phyloP scores from a whole-genome alignment of 1,140 invertebrate species.

The Pseudachorutes palmiensis region DNA sequence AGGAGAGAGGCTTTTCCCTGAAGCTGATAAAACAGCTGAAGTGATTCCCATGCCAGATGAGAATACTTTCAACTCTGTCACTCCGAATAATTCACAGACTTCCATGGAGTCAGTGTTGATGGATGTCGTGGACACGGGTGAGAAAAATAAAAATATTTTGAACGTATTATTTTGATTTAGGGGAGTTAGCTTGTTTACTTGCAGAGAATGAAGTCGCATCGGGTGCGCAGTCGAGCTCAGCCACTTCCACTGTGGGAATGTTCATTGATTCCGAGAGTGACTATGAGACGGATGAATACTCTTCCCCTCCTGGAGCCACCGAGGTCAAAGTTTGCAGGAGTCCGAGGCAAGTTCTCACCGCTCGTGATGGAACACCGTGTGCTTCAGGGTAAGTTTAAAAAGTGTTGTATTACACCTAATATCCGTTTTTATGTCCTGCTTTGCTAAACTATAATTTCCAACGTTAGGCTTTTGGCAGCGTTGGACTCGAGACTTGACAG shows the following conservation, averaged over 20 bases:
- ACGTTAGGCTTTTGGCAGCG: conserved; percentile 38
- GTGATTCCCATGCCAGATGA: not conserved
- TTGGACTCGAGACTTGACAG: conserved; percentile 40
- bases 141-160: not conserved
- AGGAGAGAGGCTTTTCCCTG: conserved; percentile 30
- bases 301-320: conserved; percentile 8
- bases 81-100: no score
- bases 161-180: no score
- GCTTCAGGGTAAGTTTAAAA: conserved; percentile 18
- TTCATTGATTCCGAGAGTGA: conserved; percentile 60
- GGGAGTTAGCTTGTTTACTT: not conserved
- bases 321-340: conserved; percentile 1
- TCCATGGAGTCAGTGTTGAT: conserved; percentile 15
- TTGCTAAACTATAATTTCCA: not conserved
- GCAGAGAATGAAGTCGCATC: not conserved
- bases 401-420: no score
- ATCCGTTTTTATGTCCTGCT: no score
- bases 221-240: not conserved
- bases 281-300: conserved; percentile 49
- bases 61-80: no score
- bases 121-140: conserved; percentile 25
- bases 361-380: conserved; percentile 24
- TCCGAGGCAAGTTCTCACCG: not conserved
- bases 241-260: not conserved
- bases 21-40: conserved; percentile 6